These are phyloP conservation scores for Cyprinus carpio DNA, from an alignment of 2,113 vertebrate species.

Conservation along the genomic window DNA sequence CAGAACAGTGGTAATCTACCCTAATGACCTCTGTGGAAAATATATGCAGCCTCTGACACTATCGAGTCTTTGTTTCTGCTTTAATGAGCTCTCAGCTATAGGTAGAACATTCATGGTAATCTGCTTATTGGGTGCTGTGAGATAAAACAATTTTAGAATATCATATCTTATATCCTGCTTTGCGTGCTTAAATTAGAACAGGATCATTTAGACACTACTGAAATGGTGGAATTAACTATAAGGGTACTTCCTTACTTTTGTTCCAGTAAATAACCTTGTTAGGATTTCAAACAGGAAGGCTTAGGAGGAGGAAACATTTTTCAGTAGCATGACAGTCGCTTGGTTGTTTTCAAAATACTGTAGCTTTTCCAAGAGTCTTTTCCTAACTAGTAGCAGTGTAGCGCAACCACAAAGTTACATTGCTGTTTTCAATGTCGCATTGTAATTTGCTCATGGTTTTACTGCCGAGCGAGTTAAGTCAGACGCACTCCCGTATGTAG, in stretches of 20 bases:
- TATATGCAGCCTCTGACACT: conserved; percentile 13
- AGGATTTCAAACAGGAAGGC: not conserved
- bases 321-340: not conserved
- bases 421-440: not conserved
- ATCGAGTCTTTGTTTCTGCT: conserved; percentile 36
- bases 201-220: not conserved
- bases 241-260: not conserved
- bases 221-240: not conserved
- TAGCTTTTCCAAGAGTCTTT: not conserved
- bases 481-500: not conserved
- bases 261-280: not conserved
- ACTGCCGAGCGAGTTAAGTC: not conserved
- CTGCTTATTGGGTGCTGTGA: conserved; percentile 36
- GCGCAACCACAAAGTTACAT: not conserved
- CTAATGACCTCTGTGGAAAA: conserved; percentile 51
- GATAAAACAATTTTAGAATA: conserved; percentile 8
- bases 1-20: conserved; percentile 37
- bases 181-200: not conserved
- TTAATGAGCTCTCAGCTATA: conserved; percentile 37
- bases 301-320: not conserved
- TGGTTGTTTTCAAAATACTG: not conserved
- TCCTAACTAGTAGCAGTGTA: not conserved
- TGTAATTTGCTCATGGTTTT: conserved; percentile 4
- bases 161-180: conserved; percentile 25
- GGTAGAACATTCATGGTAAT: conserved; percentile 39